phyloP scores from a whole-genome alignment of 2,888 invertebrate species.

The Bombylius major region DNA sequence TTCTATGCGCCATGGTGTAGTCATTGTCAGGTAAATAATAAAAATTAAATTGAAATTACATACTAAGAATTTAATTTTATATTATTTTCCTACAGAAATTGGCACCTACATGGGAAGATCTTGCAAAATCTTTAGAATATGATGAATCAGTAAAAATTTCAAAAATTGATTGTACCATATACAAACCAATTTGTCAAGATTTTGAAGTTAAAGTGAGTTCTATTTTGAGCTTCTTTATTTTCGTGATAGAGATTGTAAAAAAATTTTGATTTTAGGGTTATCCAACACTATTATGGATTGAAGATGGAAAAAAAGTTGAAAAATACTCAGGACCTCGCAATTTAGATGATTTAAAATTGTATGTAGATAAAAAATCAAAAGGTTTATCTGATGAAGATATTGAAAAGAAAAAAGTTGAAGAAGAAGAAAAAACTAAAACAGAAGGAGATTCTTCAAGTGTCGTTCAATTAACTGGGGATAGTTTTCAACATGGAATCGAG shows the following conservation, averaged over 20 bases:
- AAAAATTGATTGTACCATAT: conserved; percentile 75
- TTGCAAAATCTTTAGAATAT: conserved; percentile 56
- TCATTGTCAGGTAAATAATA: conserved; percentile 56
- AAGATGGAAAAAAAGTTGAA: conserved; percentile 75
- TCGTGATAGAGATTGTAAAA: background rate
- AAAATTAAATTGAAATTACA: background rate
- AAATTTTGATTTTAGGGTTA: conserved; percentile 43
- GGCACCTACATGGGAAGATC: conserved; percentile 72
- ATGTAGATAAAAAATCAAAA: conserved; percentile 57
- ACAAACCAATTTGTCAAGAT: conserved; percentile 59
- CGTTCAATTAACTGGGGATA: conserved; percentile 50
- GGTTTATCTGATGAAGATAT: conserved; percentile 13
- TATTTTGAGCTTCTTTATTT: background rate
- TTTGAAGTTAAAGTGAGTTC: conserved; percentile 52
- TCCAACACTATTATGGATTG: conserved; percentile 78
- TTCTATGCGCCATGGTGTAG: conserved; percentile 91
- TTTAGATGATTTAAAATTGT: conserved; percentile 55
- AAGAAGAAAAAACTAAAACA: conserved; percentile 11
- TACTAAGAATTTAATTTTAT: background rate
- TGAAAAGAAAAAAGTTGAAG: conserved; percentile 18
- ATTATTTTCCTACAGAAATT: conserved; percentile 43
- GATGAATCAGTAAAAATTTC: conserved; percentile 58
- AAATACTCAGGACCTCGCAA: conserved; percentile 56
- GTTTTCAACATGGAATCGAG: conserved; percentile 56
- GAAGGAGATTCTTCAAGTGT: conserved; percentile 15